Evolutionary conservation across 2,113 vertebrate species (phyloP).

Genomic region (Lagopus leucura): DNA sequence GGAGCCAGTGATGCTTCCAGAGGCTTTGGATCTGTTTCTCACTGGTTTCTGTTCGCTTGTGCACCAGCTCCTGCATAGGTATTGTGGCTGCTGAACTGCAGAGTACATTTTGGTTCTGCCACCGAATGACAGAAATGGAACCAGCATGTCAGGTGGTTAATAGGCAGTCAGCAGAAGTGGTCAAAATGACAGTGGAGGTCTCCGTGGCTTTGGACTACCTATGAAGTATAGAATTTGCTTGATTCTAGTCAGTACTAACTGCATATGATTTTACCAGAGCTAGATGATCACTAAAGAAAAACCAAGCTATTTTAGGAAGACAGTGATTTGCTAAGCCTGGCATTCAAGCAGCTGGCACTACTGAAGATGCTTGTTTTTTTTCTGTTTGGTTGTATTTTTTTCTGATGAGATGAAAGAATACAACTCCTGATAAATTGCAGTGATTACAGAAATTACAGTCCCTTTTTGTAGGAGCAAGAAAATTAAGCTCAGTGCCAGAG

Average conservation of each 20-base stretch:
- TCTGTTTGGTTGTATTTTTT: neutral
- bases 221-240: neutral
- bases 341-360: neutral
- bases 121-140: neutral
- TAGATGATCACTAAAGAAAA: conserved; percentile 27
- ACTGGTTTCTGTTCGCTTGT: neutral
- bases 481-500: neutral
- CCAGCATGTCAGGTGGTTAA: neutral
- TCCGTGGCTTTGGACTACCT: neutral
- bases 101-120: neutral
- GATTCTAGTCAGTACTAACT: neutral
- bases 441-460: neutral
- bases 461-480: neutral
- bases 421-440: neutral
- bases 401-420: neutral
- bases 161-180: neutral
- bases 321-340: neutral
- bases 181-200: neutral
- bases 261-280: neutral
- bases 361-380: neutral
- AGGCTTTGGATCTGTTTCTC: neutral
- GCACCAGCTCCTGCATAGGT: neutral
- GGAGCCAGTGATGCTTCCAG: neutral
- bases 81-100: neutral
- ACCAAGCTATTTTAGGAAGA: neutral